phyloP scores from a whole-genome alignment of 2,113 vertebrate species.

The Bos javanicus region DNA sequence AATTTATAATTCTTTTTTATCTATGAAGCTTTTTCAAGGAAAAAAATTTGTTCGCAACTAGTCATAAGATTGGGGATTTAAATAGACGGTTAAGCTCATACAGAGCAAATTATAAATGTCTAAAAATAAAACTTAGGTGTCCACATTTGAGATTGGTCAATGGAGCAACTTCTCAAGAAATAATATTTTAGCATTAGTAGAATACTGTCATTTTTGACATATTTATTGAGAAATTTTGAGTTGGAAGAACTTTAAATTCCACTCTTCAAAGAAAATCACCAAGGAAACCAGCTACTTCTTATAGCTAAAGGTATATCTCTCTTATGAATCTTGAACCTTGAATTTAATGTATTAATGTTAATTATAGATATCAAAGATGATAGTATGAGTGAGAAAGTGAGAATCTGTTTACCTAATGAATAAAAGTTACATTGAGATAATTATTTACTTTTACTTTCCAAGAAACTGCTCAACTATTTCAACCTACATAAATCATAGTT shows the following conservation, averaged over 20 bases:
- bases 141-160: neutral
- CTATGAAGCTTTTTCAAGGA: neutral
- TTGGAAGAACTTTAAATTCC: neutral
- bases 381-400: neutral
- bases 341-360: neutral
- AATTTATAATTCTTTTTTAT: neutral
- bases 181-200: neutral
- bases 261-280: neutral
- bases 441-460: constrained; percentile 31
- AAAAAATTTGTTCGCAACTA: neutral
- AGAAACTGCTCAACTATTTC: neutral
- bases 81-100: neutral
- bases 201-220: neutral
- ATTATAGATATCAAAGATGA: neutral
- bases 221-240: neutral
- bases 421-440: neutral
- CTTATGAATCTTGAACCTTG: neutral
- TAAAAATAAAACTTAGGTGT: neutral
- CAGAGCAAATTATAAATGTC: neutral
- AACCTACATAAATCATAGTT: neutral
- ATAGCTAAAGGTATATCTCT: neutral
- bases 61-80: neutral
- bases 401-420: neutral
- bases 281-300: neutral
- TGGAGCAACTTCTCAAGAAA: neutral